phyloP scores from a whole-genome alignment of 2,888 invertebrate species.

The Metalampra italica region DNA sequence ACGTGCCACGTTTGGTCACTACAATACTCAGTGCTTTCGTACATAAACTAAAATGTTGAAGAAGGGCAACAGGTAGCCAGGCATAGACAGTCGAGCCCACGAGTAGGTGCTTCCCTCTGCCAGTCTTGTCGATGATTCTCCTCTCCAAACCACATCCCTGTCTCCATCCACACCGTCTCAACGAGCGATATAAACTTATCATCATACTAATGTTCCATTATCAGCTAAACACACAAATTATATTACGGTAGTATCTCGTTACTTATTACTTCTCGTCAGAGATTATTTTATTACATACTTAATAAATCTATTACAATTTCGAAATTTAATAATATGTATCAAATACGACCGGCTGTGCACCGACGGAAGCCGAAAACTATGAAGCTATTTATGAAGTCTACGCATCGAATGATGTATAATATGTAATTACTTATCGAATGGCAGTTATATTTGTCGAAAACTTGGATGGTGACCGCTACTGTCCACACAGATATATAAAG shows the following conservation, averaged over 20 bases:
- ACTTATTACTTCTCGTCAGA: constrained; percentile 69
- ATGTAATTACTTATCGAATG: constrained; percentile 75
- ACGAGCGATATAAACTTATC: constrained; percentile 71
- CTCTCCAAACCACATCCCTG: constrained; percentile 8
- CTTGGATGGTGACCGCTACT: constrained; percentile 33
- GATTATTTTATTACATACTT: constrained; percentile 61
- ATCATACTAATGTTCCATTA: constrained; percentile 70
- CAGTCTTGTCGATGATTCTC: constrained; percentile 23
- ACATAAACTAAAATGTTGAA: constrained; percentile 29
- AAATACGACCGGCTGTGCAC: constrained; percentile 73
- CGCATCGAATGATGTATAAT: constrained; percentile 61
- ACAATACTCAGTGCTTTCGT: constrained; percentile 49
- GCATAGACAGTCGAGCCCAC: constrained; percentile 28
- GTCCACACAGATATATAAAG: not conserved
- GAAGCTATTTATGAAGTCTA: constrained; percentile 61
- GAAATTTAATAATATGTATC: constrained; percentile 74
- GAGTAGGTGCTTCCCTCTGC: constrained; percentile 17
- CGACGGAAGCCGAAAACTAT: constrained; percentile 65
- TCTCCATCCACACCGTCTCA: constrained; percentile 27
- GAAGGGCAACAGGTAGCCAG: constrained; percentile 36
- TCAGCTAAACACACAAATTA: constrained; percentile 77
- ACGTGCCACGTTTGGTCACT: constrained; percentile 68
- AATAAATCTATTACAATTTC: constrained; percentile 75
- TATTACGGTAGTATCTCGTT: constrained; percentile 64
- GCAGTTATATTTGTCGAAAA: constrained; percentile 71